Conservation (phyloP, 2,797 vertebrate genomes). For the Diplodus sargus region DNA sequence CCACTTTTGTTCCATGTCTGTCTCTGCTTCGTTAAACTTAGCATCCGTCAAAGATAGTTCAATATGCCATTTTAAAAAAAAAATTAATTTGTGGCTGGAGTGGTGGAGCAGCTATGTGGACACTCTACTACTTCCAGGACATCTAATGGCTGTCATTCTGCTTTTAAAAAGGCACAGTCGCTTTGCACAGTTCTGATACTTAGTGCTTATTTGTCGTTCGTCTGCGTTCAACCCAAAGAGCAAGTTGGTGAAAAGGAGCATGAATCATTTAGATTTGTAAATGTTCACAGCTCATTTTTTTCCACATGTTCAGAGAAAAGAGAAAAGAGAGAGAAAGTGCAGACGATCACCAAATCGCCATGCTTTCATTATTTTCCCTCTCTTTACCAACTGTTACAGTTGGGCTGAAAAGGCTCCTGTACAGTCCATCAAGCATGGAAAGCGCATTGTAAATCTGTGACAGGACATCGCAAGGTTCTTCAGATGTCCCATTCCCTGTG, state of each 20-base stretch:
- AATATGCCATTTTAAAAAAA: too few species aligned
- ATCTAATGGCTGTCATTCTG: background rate
- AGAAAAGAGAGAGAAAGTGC: background rate
- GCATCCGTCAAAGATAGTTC: too few species aligned
- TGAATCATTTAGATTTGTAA: background rate
- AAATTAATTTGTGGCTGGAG: background rate
- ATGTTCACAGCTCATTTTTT: background rate
- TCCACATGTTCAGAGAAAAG: background rate
- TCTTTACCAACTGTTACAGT: background rate
- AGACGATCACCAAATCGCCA: background rate
- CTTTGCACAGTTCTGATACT: background rate
- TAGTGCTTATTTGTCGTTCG: background rate
- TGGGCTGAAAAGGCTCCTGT: background rate
- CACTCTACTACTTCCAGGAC: background rate
- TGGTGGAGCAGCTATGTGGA: background rate
- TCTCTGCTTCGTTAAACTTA: too few species aligned
- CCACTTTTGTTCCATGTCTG: too few species aligned
- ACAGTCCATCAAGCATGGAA: background rate
- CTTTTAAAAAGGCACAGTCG: background rate
- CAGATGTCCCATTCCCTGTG: background rate
- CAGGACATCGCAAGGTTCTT: slow-evolving; percentile 12
- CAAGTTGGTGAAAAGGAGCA: background rate
- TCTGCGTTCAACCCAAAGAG: background rate
- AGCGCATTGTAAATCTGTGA: background rate
- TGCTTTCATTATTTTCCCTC: background rate